Conservation (phyloP, 2,888 invertebrate genomes). For the Anoplius nigerrimus region DNA sequence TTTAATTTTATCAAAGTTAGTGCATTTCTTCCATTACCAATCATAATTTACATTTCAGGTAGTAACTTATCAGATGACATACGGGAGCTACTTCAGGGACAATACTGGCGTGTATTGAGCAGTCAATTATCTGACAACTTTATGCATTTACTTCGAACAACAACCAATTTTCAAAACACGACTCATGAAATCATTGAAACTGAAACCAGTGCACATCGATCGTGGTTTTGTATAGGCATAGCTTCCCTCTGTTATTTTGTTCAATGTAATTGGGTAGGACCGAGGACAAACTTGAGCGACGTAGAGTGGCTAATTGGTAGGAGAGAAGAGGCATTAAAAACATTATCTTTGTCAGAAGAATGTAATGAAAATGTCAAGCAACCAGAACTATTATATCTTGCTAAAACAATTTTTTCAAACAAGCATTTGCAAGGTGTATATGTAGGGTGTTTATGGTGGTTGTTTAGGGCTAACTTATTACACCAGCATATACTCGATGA, state of each 20-base stretch:
- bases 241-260: constrained; percentile 84
- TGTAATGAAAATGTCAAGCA: constrained; percentile 65
- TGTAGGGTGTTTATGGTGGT: constrained; percentile 79
- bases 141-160: too few relatives aligned
- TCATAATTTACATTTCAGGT: too few relatives aligned
- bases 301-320: constrained; percentile 54
- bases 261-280: constrained; percentile 90
- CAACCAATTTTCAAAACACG: constrained; percentile 35
- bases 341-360: constrained; percentile 71
- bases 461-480: constrained; percentile 82
- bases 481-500: constrained; percentile 89
- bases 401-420: constrained; percentile 69
- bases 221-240: constrained; percentile 79
- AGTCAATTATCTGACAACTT: too few relatives aligned
- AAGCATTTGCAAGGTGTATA: constrained; percentile 73
- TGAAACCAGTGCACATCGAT: constrained; percentile 56
- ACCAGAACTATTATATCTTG: constrained; percentile 71
- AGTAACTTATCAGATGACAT: too few relatives aligned
- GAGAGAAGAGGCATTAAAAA: constrained; percentile 63
- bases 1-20: too few relatives aligned
- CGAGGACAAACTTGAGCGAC: constrained; percentile 75
- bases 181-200: constrained; percentile 42
- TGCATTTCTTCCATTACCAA: too few relatives aligned
- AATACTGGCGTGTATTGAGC: too few relatives aligned
- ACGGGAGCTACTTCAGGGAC: too few relatives aligned